Conservation (phyloP, 2,888 invertebrate species). For the Hermodice carunculata region DNA sequence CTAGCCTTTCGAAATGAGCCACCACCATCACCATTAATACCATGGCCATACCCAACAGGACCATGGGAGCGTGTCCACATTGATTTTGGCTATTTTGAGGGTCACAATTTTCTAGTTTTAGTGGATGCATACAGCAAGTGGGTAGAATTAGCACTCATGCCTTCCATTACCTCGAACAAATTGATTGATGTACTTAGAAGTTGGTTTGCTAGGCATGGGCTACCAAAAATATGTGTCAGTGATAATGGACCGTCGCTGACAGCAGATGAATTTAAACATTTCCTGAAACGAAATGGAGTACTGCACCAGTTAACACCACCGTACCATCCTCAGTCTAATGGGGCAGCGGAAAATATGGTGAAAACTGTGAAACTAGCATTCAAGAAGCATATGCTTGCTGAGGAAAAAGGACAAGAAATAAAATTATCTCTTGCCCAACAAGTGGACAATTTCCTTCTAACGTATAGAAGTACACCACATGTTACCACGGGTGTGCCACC, state of each 20-base stretch:
- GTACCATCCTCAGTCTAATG: slow-evolving; percentile 9
- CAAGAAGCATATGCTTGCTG: neutral
- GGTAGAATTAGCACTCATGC: neutral
- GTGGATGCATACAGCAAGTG: slow-evolving; percentile 7
- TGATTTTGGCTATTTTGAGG: neutral
- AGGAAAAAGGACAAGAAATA: neutral
- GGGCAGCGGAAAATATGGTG: slow-evolving; percentile 4
- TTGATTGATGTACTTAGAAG: neutral
- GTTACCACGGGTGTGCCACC: neutral
- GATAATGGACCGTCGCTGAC: slow-evolving; percentile 21
- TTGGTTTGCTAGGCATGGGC: slow-evolving; percentile 8
- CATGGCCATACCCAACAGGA: neutral
- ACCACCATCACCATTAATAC: neutral
- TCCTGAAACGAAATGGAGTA: slow-evolving; percentile 12
- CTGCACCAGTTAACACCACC: slow-evolving; percentile 7
- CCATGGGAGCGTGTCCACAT: slow-evolving; percentile 15
- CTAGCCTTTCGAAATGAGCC: neutral
- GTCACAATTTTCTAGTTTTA: neutral
- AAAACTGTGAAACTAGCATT: neutral
- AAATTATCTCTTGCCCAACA: neutral
- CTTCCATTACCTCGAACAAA: neutral
- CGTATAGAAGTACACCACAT: slow-evolving; percentile 6
- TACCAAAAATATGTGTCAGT: slow-evolving; percentile 4
- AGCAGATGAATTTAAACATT: neutral
- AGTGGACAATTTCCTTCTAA: neutral